Conservation (phyloP, 2,797 vertebrate genomes). For the Ammospiza maritima region DNA sequence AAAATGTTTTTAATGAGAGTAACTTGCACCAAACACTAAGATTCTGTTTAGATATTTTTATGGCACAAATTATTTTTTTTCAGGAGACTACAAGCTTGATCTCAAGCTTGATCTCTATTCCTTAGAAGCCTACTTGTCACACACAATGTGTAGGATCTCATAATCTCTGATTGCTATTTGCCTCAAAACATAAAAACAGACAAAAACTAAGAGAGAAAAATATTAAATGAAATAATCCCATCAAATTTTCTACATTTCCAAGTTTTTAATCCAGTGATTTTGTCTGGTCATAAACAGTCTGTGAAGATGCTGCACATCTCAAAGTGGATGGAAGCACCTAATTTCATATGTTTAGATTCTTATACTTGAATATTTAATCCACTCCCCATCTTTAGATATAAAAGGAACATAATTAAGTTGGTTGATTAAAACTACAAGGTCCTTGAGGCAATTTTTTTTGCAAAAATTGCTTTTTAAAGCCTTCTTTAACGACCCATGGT, state of each 20-base stretch:
- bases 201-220: not conserved
- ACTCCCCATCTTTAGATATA: not conserved
- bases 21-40: not conserved
- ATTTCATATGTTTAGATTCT: not conserved
- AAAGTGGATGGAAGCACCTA: not conserved
- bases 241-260: not conserved
- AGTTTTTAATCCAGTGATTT: not conserved
- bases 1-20: not conserved
- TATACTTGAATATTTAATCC: not conserved
- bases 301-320: not conserved
- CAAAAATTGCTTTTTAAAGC: not conserved
- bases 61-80: not conserved
- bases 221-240: not conserved
- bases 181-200: not conserved
- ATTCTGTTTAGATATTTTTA: not conserved
- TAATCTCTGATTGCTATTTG: not conserved
- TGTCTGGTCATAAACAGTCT: not conserved
- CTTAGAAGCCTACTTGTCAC: not conserved
- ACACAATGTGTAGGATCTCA: not conserved
- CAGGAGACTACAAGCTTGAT: not conserved
- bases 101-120: too few species aligned
- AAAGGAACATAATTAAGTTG: not conserved
- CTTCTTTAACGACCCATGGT: not conserved
- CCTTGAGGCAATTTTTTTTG: not conserved
- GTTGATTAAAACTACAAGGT: not conserved